Evolutionary conservation across 2,797 vertebrate genomes (phyloP), one percentile per base, ranked within the genome.

Genomic region (Anabas testudineus): DNA sequence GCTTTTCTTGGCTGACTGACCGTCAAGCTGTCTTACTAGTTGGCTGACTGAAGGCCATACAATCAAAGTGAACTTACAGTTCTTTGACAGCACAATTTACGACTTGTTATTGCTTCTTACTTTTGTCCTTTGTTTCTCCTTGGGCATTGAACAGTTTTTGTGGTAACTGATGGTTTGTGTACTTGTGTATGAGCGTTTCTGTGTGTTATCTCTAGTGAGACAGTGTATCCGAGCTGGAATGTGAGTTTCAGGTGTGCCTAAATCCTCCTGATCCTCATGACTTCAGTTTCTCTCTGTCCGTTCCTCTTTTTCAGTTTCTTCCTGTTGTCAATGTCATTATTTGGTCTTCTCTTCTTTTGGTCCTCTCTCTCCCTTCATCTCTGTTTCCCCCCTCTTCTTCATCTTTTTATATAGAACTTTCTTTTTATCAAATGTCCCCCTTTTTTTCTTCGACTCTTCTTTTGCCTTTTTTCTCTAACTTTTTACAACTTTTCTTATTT

Each of bases 1-100:
- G 74, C 80, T 78, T 81, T 86, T 83, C 81, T 83, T 89, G 81
- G 81, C 84, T 54, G 67, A 69, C 81, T 71, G 72, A 64, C 76
- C 81, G 74, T 85, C 71, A 71, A 66, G 71, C 84, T 84, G 71
- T 79, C 71, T 65, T 67, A 76, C 73, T 70, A 60, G 66, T 78
- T 87, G 28, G 67, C 80, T 67, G 73, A 63, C 65, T 78, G 18
- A 79, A 80, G 74, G 80, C 76, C 54, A 66, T 67, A 67, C 69
- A 76, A 53, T 87, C 63, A 71, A 54, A 81, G 66, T n/a, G 22
- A 87, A 76, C 67, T 77, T 56, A 46, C 61, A 64, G 32, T 18
- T 22, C 68, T 76, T 78, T 60, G 75, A 78, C 62, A 68, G 66
- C 67, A 72, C n/a, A 8, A 63, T 78, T 72, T 71, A 63, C 58